These are phyloP conservation scores for Zophobas morio DNA, from an alignment of 1,140 invertebrate species.

Conservation along the genomic window DNA sequence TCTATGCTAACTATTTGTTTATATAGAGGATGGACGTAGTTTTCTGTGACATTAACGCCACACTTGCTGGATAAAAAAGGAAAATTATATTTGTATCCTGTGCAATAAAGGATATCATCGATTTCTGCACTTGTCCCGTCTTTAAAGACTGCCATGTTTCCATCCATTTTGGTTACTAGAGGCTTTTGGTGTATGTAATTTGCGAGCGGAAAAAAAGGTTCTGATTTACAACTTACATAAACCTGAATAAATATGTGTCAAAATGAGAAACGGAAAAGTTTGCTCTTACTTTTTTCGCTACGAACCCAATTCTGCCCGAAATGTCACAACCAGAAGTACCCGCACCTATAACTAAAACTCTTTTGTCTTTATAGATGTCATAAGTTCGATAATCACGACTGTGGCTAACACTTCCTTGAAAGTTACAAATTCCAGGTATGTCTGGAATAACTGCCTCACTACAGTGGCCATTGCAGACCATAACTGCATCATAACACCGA, in stretches of 20 bases:
- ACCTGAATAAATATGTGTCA: conserved; percentile 65
- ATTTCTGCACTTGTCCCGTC: conserved; percentile 75
- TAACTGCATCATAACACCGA: too few relatives aligned
- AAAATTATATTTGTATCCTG: conserved; percentile 87
- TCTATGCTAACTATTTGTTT: conserved; percentile 88
- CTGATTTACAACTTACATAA: conserved; percentile 66
- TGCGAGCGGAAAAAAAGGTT: conserved; percentile 68
- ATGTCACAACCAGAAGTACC: too few relatives aligned
- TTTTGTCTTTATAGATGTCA: too few relatives aligned
- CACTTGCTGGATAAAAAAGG: conserved; percentile 84
- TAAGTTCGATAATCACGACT: too few relatives aligned
- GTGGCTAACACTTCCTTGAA: too few relatives aligned
- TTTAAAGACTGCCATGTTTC: conserved; percentile 71
- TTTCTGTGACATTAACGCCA: conserved; percentile 80
- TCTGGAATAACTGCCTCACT: too few relatives aligned
- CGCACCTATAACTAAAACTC: too few relatives aligned
- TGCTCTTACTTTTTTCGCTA: too few relatives aligned
- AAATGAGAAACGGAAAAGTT: too few relatives aligned
- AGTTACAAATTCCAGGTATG: too few relatives aligned
- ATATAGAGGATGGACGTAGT: conserved; percentile 87
- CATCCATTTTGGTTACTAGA: conserved; percentile 73
- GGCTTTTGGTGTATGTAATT: conserved; percentile 77
- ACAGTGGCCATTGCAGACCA: too few relatives aligned
- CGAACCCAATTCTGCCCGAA: too few relatives aligned
- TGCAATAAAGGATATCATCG: conserved; percentile 85